Conservation (phyloP, 1,140 invertebrate genomes). For the Centruroides vittatus region DNA sequence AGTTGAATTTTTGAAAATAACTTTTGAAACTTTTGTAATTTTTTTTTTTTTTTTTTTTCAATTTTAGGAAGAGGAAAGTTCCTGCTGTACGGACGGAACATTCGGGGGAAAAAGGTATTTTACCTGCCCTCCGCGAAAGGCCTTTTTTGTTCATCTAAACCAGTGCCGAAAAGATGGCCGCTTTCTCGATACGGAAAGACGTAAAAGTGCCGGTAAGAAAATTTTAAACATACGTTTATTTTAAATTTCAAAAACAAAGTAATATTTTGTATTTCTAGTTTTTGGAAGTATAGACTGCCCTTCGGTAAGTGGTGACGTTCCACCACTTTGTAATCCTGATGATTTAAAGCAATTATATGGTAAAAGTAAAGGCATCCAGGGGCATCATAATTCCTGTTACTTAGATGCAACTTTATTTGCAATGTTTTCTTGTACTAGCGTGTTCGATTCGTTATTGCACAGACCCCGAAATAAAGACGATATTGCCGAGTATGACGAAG, state of each 20-base stretch:
- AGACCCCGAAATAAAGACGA: slow-evolving; percentile 54
- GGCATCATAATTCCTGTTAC: slow-evolving; percentile 96
- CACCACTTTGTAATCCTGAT: slow-evolving; percentile 42
- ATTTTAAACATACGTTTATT: too few relatives aligned
- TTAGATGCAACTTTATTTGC: slow-evolving; percentile 89
- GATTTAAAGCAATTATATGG: slow-evolving; percentile 24
- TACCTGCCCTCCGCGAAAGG: slow-evolving; percentile 49
- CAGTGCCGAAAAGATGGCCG: slow-evolving; percentile 61
- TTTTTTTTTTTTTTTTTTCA: slow-evolving; percentile 21
- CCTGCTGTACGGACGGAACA: slow-evolving; percentile 54
- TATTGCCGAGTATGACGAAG: slow-evolving; percentile 68
- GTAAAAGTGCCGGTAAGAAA: slow-evolving; percentile 14
- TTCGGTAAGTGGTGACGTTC: slow-evolving; percentile 56
- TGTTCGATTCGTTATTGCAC: slow-evolving; percentile 79
- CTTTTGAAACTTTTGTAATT: background rate
- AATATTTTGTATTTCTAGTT: slow-evolving; percentile 11
- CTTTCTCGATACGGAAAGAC: slow-evolving; percentile 43
- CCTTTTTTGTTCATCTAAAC: slow-evolving; percentile 57
- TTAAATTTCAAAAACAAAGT: too few relatives aligned
- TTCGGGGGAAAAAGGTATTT: slow-evolving; percentile 56
- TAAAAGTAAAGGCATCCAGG: slow-evolving; percentile 66
- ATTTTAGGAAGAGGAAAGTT: slow-evolving; percentile 56
- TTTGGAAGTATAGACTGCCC: slow-evolving; percentile 55
- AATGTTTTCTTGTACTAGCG: slow-evolving; percentile 91
- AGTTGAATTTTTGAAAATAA: background rate